Conservation (phyloP, 1,140 invertebrate genomes). For the Calephelis virginiensis region DNA sequence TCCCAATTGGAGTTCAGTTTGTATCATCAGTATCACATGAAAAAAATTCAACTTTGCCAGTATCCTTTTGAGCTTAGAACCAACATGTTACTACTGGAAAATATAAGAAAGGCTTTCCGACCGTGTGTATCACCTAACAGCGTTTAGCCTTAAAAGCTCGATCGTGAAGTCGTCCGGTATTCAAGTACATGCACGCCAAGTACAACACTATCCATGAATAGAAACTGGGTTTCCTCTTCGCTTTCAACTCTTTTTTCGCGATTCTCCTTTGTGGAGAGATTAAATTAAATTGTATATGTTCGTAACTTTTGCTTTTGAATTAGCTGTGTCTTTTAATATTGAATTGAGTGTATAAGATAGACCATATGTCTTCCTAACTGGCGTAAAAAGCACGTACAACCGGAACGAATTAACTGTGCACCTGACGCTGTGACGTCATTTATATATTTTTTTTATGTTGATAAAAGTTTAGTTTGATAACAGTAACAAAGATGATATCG, state of each 20-base stretch:
- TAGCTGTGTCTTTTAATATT: neutral
- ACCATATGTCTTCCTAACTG: too few species aligned
- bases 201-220: slow-evolving; percentile 16
- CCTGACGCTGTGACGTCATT: too few species aligned
- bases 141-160: slow-evolving; percentile 41
- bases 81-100: neutral
- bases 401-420: too few species aligned
- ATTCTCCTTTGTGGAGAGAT: slow-evolving; percentile 4
- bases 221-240: slow-evolving; percentile 13
- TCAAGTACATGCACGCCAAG: slow-evolving; percentile 26
- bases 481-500: too few species aligned
- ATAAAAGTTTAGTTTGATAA: too few species aligned
- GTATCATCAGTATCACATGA: too few species aligned
- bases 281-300: slow-evolving; percentile 2
- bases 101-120: neutral
- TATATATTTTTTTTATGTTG: too few species aligned
- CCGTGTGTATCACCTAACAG: slow-evolving; percentile 29
- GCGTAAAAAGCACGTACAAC: too few species aligned
- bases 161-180: slow-evolving; percentile 37
- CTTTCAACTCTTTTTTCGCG: neutral
- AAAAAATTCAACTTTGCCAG: too few species aligned
- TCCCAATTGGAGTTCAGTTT: too few species aligned
- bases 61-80: too few species aligned
- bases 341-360: too few species aligned
- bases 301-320: neutral